phyloP scores from a whole-genome alignment of 2,888 invertebrate species.

The Limnephilus auricula region DNA sequence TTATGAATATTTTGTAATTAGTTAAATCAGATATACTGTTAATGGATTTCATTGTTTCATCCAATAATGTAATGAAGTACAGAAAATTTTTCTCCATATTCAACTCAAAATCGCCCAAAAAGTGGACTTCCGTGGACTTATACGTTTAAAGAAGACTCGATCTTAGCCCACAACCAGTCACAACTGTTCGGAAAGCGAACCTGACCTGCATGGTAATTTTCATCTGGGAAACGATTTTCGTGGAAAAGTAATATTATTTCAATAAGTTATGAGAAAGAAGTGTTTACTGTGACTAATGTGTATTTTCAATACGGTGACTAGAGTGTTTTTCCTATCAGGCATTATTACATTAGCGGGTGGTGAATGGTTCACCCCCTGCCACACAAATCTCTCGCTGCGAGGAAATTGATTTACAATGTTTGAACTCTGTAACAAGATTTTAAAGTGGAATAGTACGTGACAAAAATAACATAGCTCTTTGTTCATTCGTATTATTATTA shows the following conservation, averaged over 20 bases:
- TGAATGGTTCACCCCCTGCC: not conserved
- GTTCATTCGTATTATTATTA: not conserved
- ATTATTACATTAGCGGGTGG: not conserved
- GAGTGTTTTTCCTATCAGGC: not conserved
- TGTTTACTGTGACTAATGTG: not conserved
- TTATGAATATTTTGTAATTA: too few species aligned
- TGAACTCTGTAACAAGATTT: not conserved
- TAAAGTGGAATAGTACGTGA: not conserved
- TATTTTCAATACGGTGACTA: too few species aligned
- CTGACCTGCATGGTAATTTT: not conserved
- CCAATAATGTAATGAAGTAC: too few species aligned
- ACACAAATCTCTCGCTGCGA: constrained; percentile 6
- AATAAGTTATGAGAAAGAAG: not conserved
- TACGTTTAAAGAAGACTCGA: too few species aligned
- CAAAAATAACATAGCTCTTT: not conserved
- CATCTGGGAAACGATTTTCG: not conserved
- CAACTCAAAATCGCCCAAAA: too few species aligned
- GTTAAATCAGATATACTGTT: too few species aligned
- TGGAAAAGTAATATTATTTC: not conserved
- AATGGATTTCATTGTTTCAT: too few species aligned
- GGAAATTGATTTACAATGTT: constrained; percentile 21
- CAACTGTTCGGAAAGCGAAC: not conserved
- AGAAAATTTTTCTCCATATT: too few species aligned
- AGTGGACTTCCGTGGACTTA: too few species aligned
- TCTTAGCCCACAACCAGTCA: not conserved